These are phyloP conservation scores for Loris lydekkerianus DNA, from an alignment of 2,797 vertebrate genomes.

Conservation along the genomic window DNA sequence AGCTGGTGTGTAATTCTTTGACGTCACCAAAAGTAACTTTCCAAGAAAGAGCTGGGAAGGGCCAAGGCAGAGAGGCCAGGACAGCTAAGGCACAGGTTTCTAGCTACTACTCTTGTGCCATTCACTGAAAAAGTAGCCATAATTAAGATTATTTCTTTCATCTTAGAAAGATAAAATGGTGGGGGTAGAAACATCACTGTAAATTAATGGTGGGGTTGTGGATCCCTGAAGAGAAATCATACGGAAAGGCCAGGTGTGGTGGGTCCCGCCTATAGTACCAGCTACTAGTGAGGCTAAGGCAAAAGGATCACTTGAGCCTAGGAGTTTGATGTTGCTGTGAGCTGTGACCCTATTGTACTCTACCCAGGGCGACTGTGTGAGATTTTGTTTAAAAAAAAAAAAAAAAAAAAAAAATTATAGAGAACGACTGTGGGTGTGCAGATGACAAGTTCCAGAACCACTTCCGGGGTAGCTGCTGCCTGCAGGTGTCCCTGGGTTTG, in stretches of 20 bases:
- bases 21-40: background rate
- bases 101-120: background rate
- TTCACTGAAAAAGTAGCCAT: background rate
- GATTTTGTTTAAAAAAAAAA: background rate
- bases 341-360: too few species aligned
- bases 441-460: background rate
- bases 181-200: background rate
- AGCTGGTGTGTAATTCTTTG: background rate
- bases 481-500: background rate
- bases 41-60: background rate
- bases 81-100: background rate
- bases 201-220: background rate
- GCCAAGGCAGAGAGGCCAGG: background rate
- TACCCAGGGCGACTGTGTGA: too few species aligned
- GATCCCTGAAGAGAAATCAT: background rate
- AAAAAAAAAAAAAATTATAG: background rate
- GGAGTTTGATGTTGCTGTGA: too few species aligned
- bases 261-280: too few species aligned
- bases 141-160: background rate
- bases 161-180: background rate
- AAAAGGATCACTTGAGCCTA: too few species aligned
- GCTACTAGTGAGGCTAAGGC: too few species aligned
- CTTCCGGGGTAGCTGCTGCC: background rate
- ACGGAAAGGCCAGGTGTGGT: too few species aligned
- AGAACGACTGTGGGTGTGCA: background rate